Evolutionary conservation across 2,113 vertebrate genomes (phyloP).

Genomic region (Sigmodon hispidus): DNA sequence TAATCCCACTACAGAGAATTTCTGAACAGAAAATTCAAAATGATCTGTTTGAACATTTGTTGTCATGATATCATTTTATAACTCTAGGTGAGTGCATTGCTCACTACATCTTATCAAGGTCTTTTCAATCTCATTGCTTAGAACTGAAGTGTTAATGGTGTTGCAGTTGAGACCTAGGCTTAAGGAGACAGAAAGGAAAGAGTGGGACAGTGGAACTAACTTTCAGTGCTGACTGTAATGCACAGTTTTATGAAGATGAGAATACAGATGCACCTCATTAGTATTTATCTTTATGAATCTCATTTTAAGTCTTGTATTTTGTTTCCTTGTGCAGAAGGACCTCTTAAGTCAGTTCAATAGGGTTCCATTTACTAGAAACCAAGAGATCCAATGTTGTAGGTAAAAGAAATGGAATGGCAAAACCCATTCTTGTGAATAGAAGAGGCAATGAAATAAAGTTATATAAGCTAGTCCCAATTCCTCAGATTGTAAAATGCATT

Average conservation of each 20-base stretch:
- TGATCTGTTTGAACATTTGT: too few species aligned
- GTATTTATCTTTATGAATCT: conserved; percentile 17
- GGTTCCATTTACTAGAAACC: neutral
- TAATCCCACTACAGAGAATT: too few species aligned
- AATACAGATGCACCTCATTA: neutral
- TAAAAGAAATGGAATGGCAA: conserved; percentile 44
- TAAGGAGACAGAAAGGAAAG: neutral
- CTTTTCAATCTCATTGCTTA: neutral
- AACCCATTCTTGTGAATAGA: neutral
- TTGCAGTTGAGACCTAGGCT: neutral
- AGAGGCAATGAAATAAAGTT: neutral
- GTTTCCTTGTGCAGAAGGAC: conserved; percentile 19
- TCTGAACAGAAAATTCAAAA: neutral
- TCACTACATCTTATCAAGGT: neutral
- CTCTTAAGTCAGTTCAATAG: conserved; percentile 51
- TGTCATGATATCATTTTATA: neutral
- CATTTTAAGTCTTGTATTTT: conserved; percentile 40
- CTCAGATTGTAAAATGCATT: conserved; percentile 20
- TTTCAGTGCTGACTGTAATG: neutral
- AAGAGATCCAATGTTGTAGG: conserved; percentile 1
- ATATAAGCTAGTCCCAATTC: neutral
- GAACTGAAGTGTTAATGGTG: neutral
- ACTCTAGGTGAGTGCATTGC: neutral
- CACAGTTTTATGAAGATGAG: neutral
- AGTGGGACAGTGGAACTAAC: neutral